Evolutionary conservation across 2,888 invertebrate genomes (phyloP).

Genomic region (Graphium colonna): DNA sequence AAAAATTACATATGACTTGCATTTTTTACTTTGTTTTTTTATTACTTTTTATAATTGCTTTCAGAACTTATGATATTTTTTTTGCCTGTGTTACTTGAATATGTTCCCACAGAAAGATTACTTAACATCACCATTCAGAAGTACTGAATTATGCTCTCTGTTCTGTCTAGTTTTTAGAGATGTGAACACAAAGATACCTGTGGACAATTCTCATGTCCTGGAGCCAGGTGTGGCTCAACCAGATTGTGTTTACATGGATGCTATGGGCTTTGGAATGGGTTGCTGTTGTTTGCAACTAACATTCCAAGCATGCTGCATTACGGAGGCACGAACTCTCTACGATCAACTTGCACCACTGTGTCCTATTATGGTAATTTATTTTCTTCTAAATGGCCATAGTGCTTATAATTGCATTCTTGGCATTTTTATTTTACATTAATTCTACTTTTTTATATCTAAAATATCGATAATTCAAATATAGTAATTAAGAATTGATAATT

Average conservation of each 20-base stretch:
- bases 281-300: constrained; percentile 98
- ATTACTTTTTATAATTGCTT: no score
- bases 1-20: neutral
- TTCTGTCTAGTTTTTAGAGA: constrained; percentile 90
- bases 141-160: no score
- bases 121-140: no score
- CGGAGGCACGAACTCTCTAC: constrained; percentile 96
- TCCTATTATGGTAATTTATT: constrained; percentile 90
- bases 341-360: constrained; percentile 98
- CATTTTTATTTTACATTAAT: neutral
- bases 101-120: no score
- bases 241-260: constrained; percentile 98
- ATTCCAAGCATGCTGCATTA: constrained; percentile 97
- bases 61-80: no score
- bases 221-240: constrained; percentile 85
- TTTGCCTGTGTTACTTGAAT: no score
- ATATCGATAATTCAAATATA: no score
- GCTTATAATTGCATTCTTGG: no score
- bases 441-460: no score
- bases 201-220: constrained; percentile 85
- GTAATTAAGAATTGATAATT: no score
- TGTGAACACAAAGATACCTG: constrained; percentile 90
- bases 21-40: constrained; percentile 1
- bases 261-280: constrained; percentile 99
- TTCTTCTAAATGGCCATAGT: neutral